Base-by-base conservation (phyloP, 1,140 invertebrate genomes). In the Helicoverpa armigera region DNA sequence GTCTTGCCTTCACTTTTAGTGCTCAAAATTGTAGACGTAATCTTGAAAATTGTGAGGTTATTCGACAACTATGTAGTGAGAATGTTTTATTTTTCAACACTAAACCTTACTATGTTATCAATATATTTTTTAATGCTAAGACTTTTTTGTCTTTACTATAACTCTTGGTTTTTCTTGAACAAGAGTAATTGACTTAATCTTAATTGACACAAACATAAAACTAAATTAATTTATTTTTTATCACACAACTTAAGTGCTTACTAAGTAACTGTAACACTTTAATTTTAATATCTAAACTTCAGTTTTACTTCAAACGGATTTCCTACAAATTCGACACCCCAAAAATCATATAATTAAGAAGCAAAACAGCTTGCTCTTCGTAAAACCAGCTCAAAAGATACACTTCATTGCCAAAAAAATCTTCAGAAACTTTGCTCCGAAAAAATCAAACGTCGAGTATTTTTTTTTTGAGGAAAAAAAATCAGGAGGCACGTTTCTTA, bases 401-500 rank as follows among this genome's bases (percentile, higher is more conserved):
- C 61, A 77, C 61, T 63, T 77, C 60, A 11, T 23, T 14, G 18
- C 3, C 50, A 54, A 77, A 65, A 23, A 48, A 43, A 29, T 13
- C 58, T 63, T 18, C 50, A 12, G 53, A 76, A 35, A n/a, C 67
- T 67, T 53, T 31, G 12, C 31, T 11, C 1, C 18, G 7, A 29
- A 63, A 76, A 61, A 60, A 61, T 70, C 53, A 79, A 79, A 60
- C 76, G 51, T 60, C 76, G 48, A 70, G 35, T 31, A 70, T 70
- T 65, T 61, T 60, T 61, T 60, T 77, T 79, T 79, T 77, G 53
- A 16, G 13, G n/a, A 4, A 69, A 60, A 69, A 79, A 73, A 61
- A 76, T 69, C 65, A 70, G 13, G 29, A 31, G 80, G 35, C 56
- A 70, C 80, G 48, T 78, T 65, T 51, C 76, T 78, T 78, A 82